phyloP scores from a whole-genome alignment of 64 coral and sea anemone species.

The Montipora foliosa region DNA sequence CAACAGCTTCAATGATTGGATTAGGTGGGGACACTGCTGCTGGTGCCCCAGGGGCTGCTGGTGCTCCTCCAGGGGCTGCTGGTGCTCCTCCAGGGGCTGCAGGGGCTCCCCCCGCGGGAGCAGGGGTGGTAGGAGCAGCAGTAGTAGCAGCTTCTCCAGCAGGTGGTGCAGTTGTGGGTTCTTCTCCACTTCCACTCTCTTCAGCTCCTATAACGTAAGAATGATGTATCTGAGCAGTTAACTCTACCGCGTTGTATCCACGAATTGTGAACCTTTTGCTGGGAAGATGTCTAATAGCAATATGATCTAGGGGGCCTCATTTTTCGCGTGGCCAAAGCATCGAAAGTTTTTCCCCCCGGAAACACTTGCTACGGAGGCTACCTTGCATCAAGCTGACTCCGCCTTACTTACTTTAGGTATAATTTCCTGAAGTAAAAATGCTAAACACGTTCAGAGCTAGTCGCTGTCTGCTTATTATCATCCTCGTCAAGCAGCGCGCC shows the following conservation, averaged over 20 bases:
- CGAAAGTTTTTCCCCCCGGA: too few relatives aligned
- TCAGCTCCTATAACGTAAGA: not conserved
- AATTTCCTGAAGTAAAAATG: too few relatives aligned
- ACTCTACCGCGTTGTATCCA: not conserved
- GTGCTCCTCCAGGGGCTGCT: not conserved
- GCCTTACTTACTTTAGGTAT: too few relatives aligned
- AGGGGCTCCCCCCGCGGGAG: not conserved
- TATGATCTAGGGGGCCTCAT: too few relatives aligned
- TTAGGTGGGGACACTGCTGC: not conserved
- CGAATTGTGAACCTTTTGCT: too few relatives aligned
- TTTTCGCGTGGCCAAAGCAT: too few relatives aligned
- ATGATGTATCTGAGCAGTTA: not conserved
- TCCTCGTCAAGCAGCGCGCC: too few relatives aligned
- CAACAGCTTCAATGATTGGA: not conserved
- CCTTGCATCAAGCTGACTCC: too few relatives aligned
- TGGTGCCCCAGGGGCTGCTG: not conserved
- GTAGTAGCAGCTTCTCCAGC: not conserved
- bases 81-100: not conserved
- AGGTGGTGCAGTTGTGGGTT: not conserved
- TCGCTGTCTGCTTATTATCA: too few relatives aligned
- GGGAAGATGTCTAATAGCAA: too few relatives aligned
- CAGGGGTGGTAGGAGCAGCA: not conserved
- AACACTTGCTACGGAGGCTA: too few relatives aligned
- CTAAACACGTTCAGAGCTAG: too few relatives aligned
- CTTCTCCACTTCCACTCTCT: constrained; percentile 5